Evolutionary conservation across 2,888 invertebrate genomes (phyloP), one percentile per base, ranked within the genome.

Genomic region (Nomada hirtipes): DNA sequence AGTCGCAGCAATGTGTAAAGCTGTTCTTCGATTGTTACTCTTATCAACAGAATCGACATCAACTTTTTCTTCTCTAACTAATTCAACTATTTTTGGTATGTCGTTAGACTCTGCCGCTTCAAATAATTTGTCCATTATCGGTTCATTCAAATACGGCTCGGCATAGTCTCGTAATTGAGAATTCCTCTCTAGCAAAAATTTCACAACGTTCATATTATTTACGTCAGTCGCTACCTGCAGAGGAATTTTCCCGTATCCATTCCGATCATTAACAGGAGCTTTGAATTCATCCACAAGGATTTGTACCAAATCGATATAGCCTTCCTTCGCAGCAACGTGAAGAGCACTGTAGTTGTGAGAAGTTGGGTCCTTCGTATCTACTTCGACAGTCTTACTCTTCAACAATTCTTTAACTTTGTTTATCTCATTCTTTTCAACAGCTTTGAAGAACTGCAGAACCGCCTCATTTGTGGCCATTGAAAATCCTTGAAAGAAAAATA

Each of bases 191-290:
- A 36, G 36, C 7, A 36, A 36, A 36, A 36, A 36, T 36, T 55
- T n/a, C 55, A n/a, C 55, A n/a, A 55, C n/a, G n/a, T 55, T 55
- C n/a, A 55, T 55, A n/a, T n/a, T 55, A 55, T n/a, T 18, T n/a
- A n/a, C 18, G 55, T n/a, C n/a, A n/a, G n/a, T 55, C 9, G n/a
- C 55, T 18, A n/a, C 55, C n/a, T 55, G 55, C 55, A 55, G 9
- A 1, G n/a, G 55, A n/a, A 55, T 55, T n/a, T n/a, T 18, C 7
- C 55, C n/a, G 7, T n/a, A 18, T n/a, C 10, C 55, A n/a, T 55
- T n/a, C 55, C 20, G 55, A n/a, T n/a, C n/a, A 55, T n/a, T 55
- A 55, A 55, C 55, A n/a, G 20, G 9, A 7, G 55, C 55, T 4
- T 55, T 9, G 7, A 55, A 55, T n/a, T 55, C 55, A n/a, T 55